Conservation (phyloP, 2,797 vertebrate genomes). For the Danionella dracula region DNA sequence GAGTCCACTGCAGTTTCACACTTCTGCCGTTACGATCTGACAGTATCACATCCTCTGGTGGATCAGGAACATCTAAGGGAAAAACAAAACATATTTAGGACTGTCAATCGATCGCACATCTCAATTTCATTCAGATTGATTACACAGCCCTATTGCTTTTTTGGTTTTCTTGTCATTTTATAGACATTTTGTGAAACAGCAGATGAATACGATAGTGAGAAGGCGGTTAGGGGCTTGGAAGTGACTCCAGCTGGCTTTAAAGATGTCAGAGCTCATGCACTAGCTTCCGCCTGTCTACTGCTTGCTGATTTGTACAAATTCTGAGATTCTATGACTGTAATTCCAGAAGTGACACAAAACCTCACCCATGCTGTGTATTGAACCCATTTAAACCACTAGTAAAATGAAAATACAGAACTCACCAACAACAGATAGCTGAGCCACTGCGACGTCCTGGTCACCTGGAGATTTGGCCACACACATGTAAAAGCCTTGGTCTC, state of each 20-base stretch:
- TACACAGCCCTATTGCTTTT: not conserved
- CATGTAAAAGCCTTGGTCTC: slow-evolving; percentile 81
- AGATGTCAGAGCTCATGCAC: slow-evolving; percentile 17
- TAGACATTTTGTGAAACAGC: not conserved
- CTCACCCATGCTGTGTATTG: not conserved
- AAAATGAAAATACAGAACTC: slow-evolving; percentile 49
- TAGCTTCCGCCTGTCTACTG: not conserved
- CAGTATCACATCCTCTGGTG: slow-evolving; percentile 76
- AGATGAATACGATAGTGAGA: not conserved
- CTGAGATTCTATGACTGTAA: not conserved
- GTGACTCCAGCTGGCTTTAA: not conserved
- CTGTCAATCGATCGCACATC: not conserved
- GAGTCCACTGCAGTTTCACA: slow-evolving; percentile 83
- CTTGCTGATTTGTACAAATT: not conserved
- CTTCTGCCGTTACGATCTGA: slow-evolving; percentile 79
- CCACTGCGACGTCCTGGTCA: slow-evolving; percentile 65
- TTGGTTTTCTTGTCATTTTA: not conserved
- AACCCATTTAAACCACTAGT: not conserved
- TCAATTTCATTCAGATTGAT: not conserved
- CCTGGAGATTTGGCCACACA: slow-evolving; percentile 80
- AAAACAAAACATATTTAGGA: slow-evolving; percentile 4
- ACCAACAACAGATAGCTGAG: slow-evolving; percentile 80
- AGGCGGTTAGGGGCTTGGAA: not conserved
- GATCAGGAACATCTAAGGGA: slow-evolving; percentile 81
- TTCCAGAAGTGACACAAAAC: not conserved